phyloP scores from a whole-genome alignment of 1,140 invertebrate species.

The Rhyacophila brunnea region DNA sequence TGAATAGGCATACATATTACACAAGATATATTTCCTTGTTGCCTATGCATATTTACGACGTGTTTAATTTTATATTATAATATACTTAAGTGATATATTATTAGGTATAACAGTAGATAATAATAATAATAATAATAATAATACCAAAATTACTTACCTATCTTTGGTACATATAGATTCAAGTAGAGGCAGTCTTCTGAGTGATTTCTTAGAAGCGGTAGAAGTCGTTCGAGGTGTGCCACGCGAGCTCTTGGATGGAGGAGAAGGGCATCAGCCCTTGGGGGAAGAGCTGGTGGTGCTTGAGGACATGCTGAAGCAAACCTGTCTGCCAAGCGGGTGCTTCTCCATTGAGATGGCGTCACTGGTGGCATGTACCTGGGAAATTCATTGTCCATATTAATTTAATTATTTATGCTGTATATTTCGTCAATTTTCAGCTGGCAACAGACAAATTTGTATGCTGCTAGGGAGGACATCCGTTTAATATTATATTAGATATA shows the following conservation, averaged over 20 bases:
- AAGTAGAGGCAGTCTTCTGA: conserved; percentile 97
- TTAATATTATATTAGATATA: too few species aligned
- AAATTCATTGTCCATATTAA: conserved; percentile 1
- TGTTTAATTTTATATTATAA: too few species aligned
- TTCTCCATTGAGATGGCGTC: conserved; percentile 84
- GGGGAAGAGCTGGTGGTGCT: conserved; percentile 65
- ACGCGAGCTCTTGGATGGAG: conserved; percentile 77
- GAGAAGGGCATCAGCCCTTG: conserved; percentile 71
- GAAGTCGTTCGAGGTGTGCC: conserved; percentile 75
- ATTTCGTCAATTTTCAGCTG: too few species aligned
- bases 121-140: too few species aligned
- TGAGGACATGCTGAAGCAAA: conserved; percentile 91
- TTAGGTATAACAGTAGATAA: too few species aligned
- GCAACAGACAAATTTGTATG: too few species aligned
- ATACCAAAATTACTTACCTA: conserved; percentile 69
- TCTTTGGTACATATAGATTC: conserved; percentile 90
- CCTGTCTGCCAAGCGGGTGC: conserved; percentile 75
- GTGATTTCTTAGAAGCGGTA: conserved; percentile 82
- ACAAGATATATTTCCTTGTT: too few species aligned
- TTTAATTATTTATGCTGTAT: too few species aligned
- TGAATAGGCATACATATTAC: too few species aligned
- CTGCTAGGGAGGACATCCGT: too few species aligned
- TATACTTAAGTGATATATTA: too few species aligned
- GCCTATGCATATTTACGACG: too few species aligned
- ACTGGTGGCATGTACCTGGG: conserved; percentile 91